Evolutionary conservation across 2,113 vertebrate species (phyloP), one percentile per base, ranked within the genome.

Genomic region (Heterotilapia buettikoferi): DNA sequence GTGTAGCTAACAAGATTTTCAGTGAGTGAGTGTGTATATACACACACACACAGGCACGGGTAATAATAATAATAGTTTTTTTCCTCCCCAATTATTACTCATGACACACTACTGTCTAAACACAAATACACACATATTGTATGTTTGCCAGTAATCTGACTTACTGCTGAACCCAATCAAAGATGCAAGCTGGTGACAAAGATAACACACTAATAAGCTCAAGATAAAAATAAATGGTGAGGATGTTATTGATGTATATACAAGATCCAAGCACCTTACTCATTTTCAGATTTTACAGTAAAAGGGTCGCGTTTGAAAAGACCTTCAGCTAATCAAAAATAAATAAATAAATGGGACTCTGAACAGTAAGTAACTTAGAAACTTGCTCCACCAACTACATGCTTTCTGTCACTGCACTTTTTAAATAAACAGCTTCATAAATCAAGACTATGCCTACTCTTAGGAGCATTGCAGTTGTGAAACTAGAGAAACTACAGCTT

Each of bases 11-110:
- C 63, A 71, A 14, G 7, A 0, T 71, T 40, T 21, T 68, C n/a
- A 40, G 0, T 24, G 63, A 6, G 36, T 63, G 59, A 16, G 26
- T 16, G n/a, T 24, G 12, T 8, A 3, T 2, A 12, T 1, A 19
- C 1, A 61, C 3, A 53, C 1, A 52, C 43, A 45, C 6, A 45
- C 4, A 16, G 0, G 1, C 57, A 33, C 6, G 0, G 6, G 36
- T 40, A 40, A 61, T 61, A 61, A 31, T 68, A 38, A 24, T 71
- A 38, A 24, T 71, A 68, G 1, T 2, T 24, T 14, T 24, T 66
- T 63, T 36, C 3, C 29, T 19, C 57, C 16, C 16, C 19, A 14
- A 43, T 71, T 43, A 43, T 71, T 43, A 43, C 38, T 73, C 38
- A 47, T 18, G 40, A 19, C 14, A 50, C 4, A 0, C 71, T 78